Evolutionary conservation across 2,113 vertebrate genomes (phyloP).

Genomic region (Tauraco erythrolophus): DNA sequence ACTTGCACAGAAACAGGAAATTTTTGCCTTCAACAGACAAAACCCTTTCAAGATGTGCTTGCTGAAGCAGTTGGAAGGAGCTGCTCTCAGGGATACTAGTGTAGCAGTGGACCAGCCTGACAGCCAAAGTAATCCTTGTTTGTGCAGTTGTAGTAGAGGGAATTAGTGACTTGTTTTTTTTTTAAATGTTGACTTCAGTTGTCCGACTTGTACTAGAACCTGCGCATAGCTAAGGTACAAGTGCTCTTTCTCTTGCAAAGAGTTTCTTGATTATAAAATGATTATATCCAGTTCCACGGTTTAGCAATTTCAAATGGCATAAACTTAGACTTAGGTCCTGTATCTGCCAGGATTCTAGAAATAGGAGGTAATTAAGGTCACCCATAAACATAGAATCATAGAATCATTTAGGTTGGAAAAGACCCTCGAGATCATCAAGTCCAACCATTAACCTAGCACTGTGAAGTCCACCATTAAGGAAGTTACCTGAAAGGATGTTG

Average conservation of each 20-base stretch:
- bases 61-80: background rate
- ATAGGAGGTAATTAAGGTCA: too few species aligned
- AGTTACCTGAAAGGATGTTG: too few species aligned
- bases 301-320: background rate
- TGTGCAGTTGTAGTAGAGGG: background rate
- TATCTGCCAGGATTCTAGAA: background rate
- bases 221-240: rapidly evolving
- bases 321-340: rapidly evolving
- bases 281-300: background rate
- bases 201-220: background rate
- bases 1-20: background rate
- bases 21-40: background rate
- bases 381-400: background rate
- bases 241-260: background rate
- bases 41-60: background rate
- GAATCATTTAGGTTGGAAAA: background rate
- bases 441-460: background rate
- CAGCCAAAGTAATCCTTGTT: background rate
- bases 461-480: background rate
- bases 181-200: background rate
- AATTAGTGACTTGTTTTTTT: background rate
- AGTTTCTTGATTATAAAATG: background rate
- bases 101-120: background rate
- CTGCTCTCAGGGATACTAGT: background rate
- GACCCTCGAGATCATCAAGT: background rate